Percentiles rank a stretch among this genome's conserved stretches.
These are phyloP conservation scores for Lethrus apterus DNA, from an alignment of 1,140 invertebrate species.

Conservation along the genomic window DNA sequence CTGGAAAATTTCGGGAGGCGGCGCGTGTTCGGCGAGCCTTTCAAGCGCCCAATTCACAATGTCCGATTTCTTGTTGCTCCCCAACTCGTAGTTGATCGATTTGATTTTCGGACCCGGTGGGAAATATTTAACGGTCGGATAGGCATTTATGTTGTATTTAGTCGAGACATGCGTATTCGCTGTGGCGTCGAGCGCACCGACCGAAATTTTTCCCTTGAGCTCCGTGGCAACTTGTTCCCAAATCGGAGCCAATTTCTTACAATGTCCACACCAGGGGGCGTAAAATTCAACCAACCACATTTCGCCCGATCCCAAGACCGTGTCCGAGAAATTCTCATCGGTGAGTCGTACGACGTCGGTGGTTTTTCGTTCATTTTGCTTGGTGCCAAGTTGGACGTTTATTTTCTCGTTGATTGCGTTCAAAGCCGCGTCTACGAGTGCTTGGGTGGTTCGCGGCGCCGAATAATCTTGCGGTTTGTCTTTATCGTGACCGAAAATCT, in stretches of 20 bases:
- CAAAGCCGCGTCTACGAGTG: slow-evolving; percentile 74
- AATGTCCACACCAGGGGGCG: slow-evolving; percentile 92
- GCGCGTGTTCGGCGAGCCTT: slow-evolving; percentile 73
- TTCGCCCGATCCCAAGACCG: slow-evolving; percentile 80
- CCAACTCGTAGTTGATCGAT: slow-evolving; percentile 74
- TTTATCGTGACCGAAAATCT: slow-evolving; percentile 84
- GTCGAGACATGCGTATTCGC: slow-evolving; percentile 71
- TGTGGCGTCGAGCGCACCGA: slow-evolving; percentile 93
- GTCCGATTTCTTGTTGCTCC: slow-evolving; percentile 77
- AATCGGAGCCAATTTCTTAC: slow-evolving; percentile 87
- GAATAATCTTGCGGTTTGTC: slow-evolving; percentile 77
- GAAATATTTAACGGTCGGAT: slow-evolving; percentile 96
- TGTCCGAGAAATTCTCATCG: slow-evolving; percentile 85
- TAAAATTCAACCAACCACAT: slow-evolving; percentile 95
- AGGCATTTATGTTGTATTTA: slow-evolving; percentile 76
- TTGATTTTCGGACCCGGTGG: slow-evolving; percentile 66
- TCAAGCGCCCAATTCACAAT: slow-evolving; percentile 85
- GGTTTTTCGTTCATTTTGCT: slow-evolving; percentile 43
- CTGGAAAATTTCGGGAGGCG: slow-evolving; percentile 79
- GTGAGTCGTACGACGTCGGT: slow-evolving; percentile 83
- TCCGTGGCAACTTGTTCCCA: slow-evolving; percentile 83
- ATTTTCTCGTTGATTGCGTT: slow-evolving; percentile 60
- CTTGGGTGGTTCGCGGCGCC: slow-evolving; percentile 75
- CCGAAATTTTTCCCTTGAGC: slow-evolving; percentile 55
- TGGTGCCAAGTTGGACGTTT: slow-evolving; percentile 53